These are phyloP conservation scores for Psettodes erumei DNA, from an alignment of 2,113 vertebrate species.

Conservation along the genomic window DNA sequence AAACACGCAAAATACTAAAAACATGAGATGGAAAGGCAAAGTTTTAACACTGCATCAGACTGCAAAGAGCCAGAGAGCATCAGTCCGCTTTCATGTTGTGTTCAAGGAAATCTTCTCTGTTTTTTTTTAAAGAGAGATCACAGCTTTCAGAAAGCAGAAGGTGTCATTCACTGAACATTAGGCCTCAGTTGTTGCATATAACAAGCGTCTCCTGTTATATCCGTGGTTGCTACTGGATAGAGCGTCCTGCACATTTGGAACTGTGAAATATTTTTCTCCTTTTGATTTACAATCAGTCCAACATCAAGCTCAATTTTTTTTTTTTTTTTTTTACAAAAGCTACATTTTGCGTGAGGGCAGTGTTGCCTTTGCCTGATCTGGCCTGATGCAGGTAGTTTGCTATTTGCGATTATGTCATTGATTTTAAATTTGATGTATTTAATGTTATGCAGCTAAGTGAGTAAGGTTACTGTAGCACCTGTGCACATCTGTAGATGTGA, in stretches of 20 bases:
- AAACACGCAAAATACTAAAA: background rate
- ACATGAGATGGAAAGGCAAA: constrained; percentile 26
- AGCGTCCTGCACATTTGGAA: constrained; percentile 13
- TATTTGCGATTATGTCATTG: background rate
- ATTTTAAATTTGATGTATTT: background rate
- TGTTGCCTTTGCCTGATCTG: constrained; percentile 4
- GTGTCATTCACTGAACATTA: constrained; percentile 32
- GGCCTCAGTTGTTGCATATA: constrained; percentile 28
- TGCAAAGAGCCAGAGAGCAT: constrained; percentile 31
- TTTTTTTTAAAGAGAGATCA: constrained; percentile 35
- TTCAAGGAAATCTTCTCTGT: constrained; percentile 31
- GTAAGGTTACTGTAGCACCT: no score
- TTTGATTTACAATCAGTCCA: background rate
- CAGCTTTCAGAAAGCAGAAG: constrained; percentile 31
- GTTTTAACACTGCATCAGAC: constrained; percentile 34
- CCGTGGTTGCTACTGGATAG: constrained; percentile 7
- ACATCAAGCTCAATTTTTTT: background rate
- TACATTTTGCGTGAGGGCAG: background rate
- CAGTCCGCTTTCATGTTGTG: constrained; percentile 28
- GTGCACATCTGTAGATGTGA: background rate
- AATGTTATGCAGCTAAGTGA: background rate
- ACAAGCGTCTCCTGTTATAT: constrained; percentile 4
- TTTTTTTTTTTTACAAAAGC: background rate
- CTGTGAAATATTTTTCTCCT: background rate
- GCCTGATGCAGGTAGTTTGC: background rate